These are phyloP conservation scores for Pyrgilauda ruficollis DNA, from an alignment of 2,113 vertebrate species.

Conservation along the genomic window DNA sequence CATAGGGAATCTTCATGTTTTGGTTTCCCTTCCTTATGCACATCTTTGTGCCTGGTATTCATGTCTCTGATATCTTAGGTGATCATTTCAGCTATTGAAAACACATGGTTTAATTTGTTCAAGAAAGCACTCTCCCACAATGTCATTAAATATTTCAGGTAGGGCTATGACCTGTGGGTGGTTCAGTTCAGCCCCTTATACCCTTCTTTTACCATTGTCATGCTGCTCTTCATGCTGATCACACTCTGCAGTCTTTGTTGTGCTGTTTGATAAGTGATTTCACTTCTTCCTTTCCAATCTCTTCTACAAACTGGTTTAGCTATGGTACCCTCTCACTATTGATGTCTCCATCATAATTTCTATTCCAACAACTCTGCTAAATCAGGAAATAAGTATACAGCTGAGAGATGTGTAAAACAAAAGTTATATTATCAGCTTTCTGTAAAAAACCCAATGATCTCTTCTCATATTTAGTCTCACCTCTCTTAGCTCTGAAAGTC, in stretches of 20 bases:
- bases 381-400: conserved; percentile 33
- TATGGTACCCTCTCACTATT: neutral
- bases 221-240: neutral
- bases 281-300: neutral
- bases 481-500: conserved; percentile 7
- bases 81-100: neutral
- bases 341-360: neutral
- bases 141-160: neutral
- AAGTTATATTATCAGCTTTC: conserved; percentile 24
- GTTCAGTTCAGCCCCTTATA: neutral
- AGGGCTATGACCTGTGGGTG: neutral
- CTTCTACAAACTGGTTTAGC: neutral
- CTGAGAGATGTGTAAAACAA: conserved; percentile 25
- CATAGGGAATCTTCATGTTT: neutral
- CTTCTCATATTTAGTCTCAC: conserved; percentile 18
- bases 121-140: neutral
- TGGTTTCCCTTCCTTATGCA: neutral
- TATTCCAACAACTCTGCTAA: neutral
- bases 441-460: neutral
- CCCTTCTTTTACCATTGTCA: neutral
- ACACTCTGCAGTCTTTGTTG: neutral
- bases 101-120: neutral
- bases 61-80: neutral
- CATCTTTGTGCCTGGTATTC: neutral
- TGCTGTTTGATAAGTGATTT: neutral